A percentile compares a stretch with the other conserved stretches of the same genome.
These are phyloP conservation scores for Nomada lathburiana DNA, from an alignment of 2,888 invertebrate species.

Conservation along the genomic window DNA sequence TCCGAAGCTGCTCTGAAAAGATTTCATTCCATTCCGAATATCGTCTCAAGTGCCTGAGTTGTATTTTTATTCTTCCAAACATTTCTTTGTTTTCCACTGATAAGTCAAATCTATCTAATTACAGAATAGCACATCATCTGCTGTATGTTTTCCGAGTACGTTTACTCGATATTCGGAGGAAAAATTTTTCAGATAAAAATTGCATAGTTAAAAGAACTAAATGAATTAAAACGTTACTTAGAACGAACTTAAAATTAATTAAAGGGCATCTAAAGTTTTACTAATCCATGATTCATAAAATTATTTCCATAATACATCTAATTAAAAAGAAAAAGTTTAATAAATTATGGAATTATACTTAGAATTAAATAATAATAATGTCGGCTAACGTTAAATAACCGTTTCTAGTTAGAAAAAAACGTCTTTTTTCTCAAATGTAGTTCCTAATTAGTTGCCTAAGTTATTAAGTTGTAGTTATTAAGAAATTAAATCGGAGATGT, in stretches of 20 bases:
- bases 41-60: conserved; percentile 17
- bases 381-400: neutral
- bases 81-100: neutral
- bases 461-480: neutral
- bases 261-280: neutral
- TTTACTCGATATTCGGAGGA: conserved; percentile 55
- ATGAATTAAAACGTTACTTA: neutral
- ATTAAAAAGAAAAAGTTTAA: neutral
- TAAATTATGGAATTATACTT: conserved; percentile 3
- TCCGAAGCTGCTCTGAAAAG: conserved; percentile 57
- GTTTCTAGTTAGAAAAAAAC: neutral
- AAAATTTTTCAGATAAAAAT: conserved; percentile 57
- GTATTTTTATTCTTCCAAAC: neutral
- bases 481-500: neutral
- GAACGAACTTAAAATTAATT: conserved; percentile 16
- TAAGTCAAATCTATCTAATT: neutral
- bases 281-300: neutral
- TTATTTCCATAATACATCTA: neutral
- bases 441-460: neutral
- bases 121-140: neutral
- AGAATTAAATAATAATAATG: conserved; percentile 1
- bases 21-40: conserved; percentile 60
- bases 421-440: neutral
- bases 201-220: conserved; percentile 32
- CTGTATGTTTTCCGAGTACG: neutral